phyloP scores from a whole-genome alignment of 2,113 vertebrate genomes.

The Platycercus adscitus region DNA sequence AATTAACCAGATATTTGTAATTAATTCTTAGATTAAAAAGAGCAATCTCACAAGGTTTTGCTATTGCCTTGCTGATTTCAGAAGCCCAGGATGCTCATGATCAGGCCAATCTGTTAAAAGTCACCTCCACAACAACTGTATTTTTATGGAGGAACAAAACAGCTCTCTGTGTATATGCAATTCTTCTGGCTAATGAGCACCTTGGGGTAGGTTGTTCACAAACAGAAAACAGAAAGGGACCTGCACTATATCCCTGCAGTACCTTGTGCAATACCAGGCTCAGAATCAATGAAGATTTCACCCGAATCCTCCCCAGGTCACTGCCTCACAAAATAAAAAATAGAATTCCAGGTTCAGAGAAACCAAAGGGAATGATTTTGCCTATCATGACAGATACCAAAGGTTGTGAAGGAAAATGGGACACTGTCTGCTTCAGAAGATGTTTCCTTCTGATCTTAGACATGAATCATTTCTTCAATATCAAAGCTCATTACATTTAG shows the following conservation, averaged over 20 bases:
- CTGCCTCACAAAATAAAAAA: background rate
- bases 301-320: background rate
- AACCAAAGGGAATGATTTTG: background rate
- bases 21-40: background rate
- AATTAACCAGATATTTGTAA: background rate
- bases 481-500: background rate
- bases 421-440: background rate
- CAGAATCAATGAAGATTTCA: slow-evolving; percentile 19
- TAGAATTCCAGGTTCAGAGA: background rate
- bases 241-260: slow-evolving; percentile 44
- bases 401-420: background rate
- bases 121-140: slow-evolving; percentile 32
- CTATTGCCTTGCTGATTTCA: background rate
- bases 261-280: background rate
- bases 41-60: background rate
- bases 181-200: slow-evolving; percentile 71
- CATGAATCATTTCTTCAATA: background rate
- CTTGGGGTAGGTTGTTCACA: slow-evolving; percentile 68
- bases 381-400: background rate
- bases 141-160: slow-evolving; percentile 55
- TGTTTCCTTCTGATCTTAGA: background rate
- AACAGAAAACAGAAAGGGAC: slow-evolving; percentile 68
- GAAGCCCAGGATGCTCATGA: background rate
- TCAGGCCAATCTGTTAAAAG: background rate
- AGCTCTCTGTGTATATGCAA: slow-evolving; percentile 53